phyloP scores from a whole-genome alignment of 2,888 invertebrate species.

The Melieria omissa region DNA sequence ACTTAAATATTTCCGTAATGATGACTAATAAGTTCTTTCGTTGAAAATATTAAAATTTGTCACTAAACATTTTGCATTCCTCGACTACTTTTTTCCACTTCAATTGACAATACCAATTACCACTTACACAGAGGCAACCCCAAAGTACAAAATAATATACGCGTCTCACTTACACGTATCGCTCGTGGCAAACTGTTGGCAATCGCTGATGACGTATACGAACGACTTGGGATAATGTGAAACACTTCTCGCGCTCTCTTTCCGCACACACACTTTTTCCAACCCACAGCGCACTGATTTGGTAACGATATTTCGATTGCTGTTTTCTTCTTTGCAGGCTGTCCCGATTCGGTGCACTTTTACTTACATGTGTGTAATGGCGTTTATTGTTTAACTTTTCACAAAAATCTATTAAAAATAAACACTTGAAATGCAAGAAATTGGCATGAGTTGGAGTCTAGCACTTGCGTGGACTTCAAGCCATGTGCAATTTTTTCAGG shows the following conservation, averaged over 20 bases:
- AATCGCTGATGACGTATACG: slow-evolving; percentile 26
- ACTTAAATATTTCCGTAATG: no score
- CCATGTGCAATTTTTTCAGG: slow-evolving; percentile 51
- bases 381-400: slow-evolving; percentile 21
- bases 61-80: not conserved
- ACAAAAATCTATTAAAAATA: slow-evolving; percentile 43
- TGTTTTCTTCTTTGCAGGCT: not conserved
- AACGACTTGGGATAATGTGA: slow-evolving; percentile 8
- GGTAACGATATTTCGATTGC: slow-evolving; percentile 11
- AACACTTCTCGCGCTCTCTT: slow-evolving; percentile 4
- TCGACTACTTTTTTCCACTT: slow-evolving; percentile 4
- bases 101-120: no score
- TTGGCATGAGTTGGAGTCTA: slow-evolving; percentile 47
- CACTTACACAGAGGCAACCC: not conserved
- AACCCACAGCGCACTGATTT: slow-evolving; percentile 8
- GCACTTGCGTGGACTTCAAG: slow-evolving; percentile 46
- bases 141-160: not conserved
- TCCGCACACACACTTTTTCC: slow-evolving; percentile 2
- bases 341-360: not conserved
- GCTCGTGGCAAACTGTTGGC: not conserved
- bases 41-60: no score
- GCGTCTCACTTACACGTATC: not conserved
- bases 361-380: slow-evolving; percentile 38
- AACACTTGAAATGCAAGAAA: slow-evolving; percentile 42
- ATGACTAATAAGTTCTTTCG: no score